Evolutionary conservation across 2,797 vertebrate genomes (phyloP), one percentile per base, ranked within the genome.

Genomic region (Cheirogaleus major): DNA sequence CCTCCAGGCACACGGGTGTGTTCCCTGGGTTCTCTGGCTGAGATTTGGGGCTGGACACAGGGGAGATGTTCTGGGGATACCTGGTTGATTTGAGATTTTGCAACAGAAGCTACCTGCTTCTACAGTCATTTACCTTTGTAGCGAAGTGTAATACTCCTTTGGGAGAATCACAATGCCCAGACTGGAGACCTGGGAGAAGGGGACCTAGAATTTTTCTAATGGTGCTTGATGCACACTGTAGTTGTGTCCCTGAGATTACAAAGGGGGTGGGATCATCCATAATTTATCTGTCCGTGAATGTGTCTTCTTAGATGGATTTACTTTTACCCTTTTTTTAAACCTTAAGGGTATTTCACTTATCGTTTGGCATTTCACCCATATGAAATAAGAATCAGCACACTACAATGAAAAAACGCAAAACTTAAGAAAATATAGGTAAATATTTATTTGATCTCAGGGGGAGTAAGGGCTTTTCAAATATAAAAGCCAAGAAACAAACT

Each of bases 231-330:
- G 79, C 27, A 52, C 84, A 15, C 80, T 11, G 43, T 11, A 10
- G 27, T 87, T 95, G 75, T 78, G 78, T 91, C 14, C 41, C 61
- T 76, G 48, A 69, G 86, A 91, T 96, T 93, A 95, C 82, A 94
- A 80, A 96, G 65, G 50, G 92, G 96, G 27, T 59, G 83, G 78
- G 52, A 48, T 81, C 89, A 94, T 93, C 70, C 86, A 94, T 96
- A 94, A 96, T 97, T 95, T 95, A 96, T 97, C 73, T 95, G 86
- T 80, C 86, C 57, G 73, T 27, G 59, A 94, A 93, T 59, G 52
- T 95, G 65, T 86, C 89, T 95, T 91, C 90, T 96, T 43, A 89
- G 43, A 59, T 73, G 86, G 82, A 78, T 93, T 97, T 95, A 61
- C 75, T 75, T 93, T 92, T 86, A 57, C n/a, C 65, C 52, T 83